These are phyloP conservation scores for Marmota monax DNA, from an alignment of 2,113 vertebrate species.

Conservation along the genomic window DNA sequence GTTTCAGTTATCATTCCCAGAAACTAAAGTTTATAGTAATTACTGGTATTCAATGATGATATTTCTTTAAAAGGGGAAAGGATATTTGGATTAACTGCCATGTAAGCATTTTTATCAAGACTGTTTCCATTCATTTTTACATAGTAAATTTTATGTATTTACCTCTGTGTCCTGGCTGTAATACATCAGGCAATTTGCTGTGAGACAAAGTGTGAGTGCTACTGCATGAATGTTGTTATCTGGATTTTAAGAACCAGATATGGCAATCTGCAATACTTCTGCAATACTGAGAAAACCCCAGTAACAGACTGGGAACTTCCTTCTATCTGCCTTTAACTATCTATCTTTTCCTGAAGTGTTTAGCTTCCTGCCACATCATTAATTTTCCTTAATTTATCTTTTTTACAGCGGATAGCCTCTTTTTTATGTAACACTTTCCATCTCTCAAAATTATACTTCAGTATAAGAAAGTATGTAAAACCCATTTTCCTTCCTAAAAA, in stretches of 20 bases:
- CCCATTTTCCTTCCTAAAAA: not conserved
- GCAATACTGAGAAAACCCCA: not conserved
- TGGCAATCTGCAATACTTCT: not conserved
- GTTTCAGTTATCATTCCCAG: not conserved
- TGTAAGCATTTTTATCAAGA: not conserved
- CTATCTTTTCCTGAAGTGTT: not conserved
- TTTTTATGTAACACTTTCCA: not conserved
- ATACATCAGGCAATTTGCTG: not conserved
- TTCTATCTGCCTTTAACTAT: not conserved
- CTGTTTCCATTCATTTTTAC: not conserved
- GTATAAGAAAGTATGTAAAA: not conserved
- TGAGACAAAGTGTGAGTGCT: not conserved
- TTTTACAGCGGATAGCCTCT: not conserved
- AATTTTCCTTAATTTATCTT: not conserved
- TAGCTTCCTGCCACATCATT: not conserved
- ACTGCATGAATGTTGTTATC: fast-evolving
- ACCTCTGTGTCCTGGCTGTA: not conserved
- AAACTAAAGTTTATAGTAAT: not conserved
- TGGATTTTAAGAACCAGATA: not conserved
- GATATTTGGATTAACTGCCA: not conserved
- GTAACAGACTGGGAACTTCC: not conserved
- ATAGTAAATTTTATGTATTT: not conserved
- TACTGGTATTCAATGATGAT: not conserved
- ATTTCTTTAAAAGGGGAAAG: not conserved
- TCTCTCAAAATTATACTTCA: not conserved